Base-by-base conservation (phyloP, 2,888 invertebrate genomes). In the Scaptomyza tumidula region DNA sequence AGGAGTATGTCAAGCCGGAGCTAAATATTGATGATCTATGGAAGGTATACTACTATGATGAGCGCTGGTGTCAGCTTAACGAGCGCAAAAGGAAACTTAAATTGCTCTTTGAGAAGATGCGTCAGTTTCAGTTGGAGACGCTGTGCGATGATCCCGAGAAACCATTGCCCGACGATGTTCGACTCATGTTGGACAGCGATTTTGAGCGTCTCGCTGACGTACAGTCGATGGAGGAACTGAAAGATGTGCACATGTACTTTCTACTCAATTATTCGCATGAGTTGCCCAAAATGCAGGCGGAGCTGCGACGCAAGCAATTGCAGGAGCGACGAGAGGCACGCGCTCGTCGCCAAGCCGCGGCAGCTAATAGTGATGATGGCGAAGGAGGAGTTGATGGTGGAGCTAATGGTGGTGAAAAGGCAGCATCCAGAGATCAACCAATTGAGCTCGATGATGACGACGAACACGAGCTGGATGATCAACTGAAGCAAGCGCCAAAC, bases 41-140 rank as follows among this genome's bases (percentile, higher is more conserved):
- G 99, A 97, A 97, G 90, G 96, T 99, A n/a, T 99, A 98, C 93
- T 96, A 97, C 89, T 98, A 94, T 91, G 99, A 99, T 91, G 98
- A 97, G 56, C 97, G 97, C 93, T 98, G 98, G 97, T 98, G 98
- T 90, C 97, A 98, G 91, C 93, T 99, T 64, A 95, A 96, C 75
- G 95, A 94, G 13, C 94, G 98, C 2, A 98, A 98, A 89, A 95
- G 95, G 78, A 97, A 97, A 86, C 93, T 99, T 0, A 92, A 96
- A 10, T 94, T 95, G 31, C 93, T 99, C 13, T 95, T 98, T 89
- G 96, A 97, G 89, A 97, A 97, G 88, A 98, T 99, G 98, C 95
- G 97, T 24, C 95, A 96, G 41, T 99, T 95, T 91, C 98, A 99
- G 91, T 93, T 96, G 68, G 97, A 97, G 77, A 94, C 95, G 65